Base-by-base conservation (phyloP, 2,888 invertebrate species). In the Coenonympha arcania region DNA sequence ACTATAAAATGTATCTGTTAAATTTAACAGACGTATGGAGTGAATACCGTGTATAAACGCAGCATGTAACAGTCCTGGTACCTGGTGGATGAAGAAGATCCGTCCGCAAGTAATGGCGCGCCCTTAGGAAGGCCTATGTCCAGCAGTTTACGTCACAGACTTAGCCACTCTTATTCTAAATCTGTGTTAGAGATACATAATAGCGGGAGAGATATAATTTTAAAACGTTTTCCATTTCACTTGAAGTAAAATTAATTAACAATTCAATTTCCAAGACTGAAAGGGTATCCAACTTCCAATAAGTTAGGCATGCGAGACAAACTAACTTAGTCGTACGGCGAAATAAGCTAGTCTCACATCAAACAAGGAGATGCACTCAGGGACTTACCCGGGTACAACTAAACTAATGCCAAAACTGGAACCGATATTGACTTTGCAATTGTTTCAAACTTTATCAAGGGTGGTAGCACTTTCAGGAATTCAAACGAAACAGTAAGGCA, bases 321-420 rank as follows among this genome's bases (percentile, higher is more conserved):
- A 33, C 39, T 19, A 31, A 48, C 20, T 50, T 46, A 22, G 26
- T 19, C 40, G 30, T 45, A 44, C 28, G 51, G 39, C 66, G 66
- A 65, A 72, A 71, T 74, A 81, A 83, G 80, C 83, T 82, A 76
- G 76, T 70, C 72, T 76, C 71, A 68, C 78, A 80, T 82, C 78
- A 78, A 77, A 85, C 84, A 84, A 63, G 83, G 77, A 77, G 82
- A 77, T 82, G 84, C 85, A 84, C 85, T 85, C 73, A 73, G 64
- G 45, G 52, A 49, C 43, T 26, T 41, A 15, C 45, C 36, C 70
- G 65, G 68, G 63, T 69, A 62, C 61, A 74, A 79, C 79, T 81
- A 81, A 83, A 79, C 76, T 76, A 76, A 79, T 76, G 67, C 64
- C 63, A 64, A 67, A 70, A 75, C 74, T 72, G 71, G 75, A 40